Conservation (phyloP, 1,140 invertebrate genomes). For the Sycophila sp. region DNA sequence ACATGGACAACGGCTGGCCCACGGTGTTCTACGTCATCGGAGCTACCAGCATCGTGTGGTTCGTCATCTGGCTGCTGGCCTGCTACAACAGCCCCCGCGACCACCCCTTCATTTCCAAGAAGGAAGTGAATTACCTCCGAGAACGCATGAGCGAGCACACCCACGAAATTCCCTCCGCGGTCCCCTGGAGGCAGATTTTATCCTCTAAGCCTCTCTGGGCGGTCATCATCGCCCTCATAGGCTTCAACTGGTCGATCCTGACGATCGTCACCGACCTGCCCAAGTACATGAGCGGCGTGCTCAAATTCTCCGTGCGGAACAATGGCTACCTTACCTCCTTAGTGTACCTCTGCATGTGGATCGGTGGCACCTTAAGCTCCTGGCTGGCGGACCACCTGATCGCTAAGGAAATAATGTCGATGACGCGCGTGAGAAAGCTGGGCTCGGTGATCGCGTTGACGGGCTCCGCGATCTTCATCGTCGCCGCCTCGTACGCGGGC, state of each 20-base stretch:
- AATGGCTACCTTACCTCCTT: constrained; percentile 76
- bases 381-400: constrained; percentile 76
- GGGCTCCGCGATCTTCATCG: constrained; percentile 79
- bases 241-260: constrained; percentile 95
- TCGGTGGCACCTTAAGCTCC: constrained; percentile 75
- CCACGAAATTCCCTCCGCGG: constrained; percentile 67
- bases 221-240: constrained; percentile 77
- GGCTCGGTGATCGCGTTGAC: constrained; percentile 80
- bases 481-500: constrained; percentile 83
- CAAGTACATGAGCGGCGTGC: constrained; percentile 89
- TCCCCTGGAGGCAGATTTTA: constrained; percentile 79
- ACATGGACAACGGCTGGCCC: constrained; percentile 74
- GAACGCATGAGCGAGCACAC: constrained; percentile 70
- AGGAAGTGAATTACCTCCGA: constrained; percentile 80
- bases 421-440: constrained; percentile 74
- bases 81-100: constrained; percentile 31
- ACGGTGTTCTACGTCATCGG: constrained; percentile 88
- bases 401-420: constrained; percentile 67
- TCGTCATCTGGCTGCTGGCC: constrained; percentile 71
- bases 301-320: constrained; percentile 83
- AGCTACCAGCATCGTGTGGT: constrained; percentile 77
- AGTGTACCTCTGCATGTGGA: constrained; percentile 79
- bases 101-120: constrained; percentile 71
- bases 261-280: constrained; percentile 92
- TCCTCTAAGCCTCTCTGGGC: constrained; percentile 81